A percentile compares a stretch with the other conserved stretches of the same genome.
These are phyloP conservation scores for Drosophila kanapiae DNA, from an alignment of 1,140 invertebrate genomes.

Conservation along the genomic window DNA sequence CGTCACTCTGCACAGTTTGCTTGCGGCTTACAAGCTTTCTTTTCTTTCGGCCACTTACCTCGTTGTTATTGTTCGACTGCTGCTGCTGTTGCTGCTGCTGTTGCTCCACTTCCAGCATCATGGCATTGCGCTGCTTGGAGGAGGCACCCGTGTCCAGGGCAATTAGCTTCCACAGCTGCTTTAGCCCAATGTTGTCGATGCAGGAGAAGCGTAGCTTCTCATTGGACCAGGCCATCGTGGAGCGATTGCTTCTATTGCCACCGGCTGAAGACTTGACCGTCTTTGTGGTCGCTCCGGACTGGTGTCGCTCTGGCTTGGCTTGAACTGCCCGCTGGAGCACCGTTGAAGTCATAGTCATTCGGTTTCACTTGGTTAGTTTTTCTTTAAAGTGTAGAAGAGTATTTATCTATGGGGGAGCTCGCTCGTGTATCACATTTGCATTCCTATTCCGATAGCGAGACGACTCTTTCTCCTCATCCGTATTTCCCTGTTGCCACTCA, in stretches of 20 bases:
- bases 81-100: constrained; percentile 54
- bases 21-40: constrained; percentile 54
- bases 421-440: constrained; percentile 62
- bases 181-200: constrained; percentile 82
- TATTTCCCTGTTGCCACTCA: constrained; percentile 48
- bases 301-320: constrained; percentile 39
- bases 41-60: constrained; percentile 73
- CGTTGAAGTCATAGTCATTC: constrained; percentile 84
- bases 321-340: constrained; percentile 75
- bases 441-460: constrained; percentile 43
- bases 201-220: constrained; percentile 83
- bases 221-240: constrained; percentile 83
- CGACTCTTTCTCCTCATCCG: constrained; percentile 16
- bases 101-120: constrained; percentile 48
- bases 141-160: constrained; percentile 74
- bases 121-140: constrained; percentile 40
- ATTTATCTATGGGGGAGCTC: constrained; percentile 24
- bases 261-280: constrained; percentile 25
- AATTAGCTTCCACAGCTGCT: constrained; percentile 83
- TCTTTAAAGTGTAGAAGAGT: constrained; percentile 10
- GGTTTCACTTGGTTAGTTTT: constrained; percentile 29
- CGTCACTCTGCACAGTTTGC: constrained; percentile 55
- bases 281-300: constrained; percentile 14
- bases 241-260: constrained; percentile 26
- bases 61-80: constrained; percentile 60